Evolutionary conservation across 2,113 vertebrate species (phyloP), one percentile per base, ranked within the genome.

Genomic region (Phainopepla nitens): DNA sequence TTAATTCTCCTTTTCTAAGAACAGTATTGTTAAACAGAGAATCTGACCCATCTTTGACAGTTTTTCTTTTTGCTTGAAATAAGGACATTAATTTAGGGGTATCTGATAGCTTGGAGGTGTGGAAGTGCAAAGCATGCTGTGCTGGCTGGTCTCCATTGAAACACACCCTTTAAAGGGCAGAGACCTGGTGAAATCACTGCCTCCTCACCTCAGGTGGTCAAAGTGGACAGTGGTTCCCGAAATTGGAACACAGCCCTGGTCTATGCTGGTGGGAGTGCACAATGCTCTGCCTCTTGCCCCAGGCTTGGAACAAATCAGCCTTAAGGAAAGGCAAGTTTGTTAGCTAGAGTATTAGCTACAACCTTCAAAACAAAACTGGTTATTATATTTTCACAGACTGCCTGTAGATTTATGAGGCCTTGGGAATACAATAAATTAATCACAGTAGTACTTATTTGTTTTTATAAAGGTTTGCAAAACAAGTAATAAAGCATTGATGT

Each of bases 391-490:
- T 95, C 49, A 45, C 85, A 79, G 88, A 96, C 85, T 85, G 94
- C 92, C 72, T 95, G 45, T 87, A 93, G 90, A 93, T 96, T 96
- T 98, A 91, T 95, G 96, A 96, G 95, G 89, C 94, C 85, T 96
- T 81, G 75, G 83, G 95, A 98, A 97, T 94, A 93, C 76, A 97
- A 87, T 94, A 96, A 97, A 97, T 97, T 97, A 97, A 97, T 97
- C 96, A 93, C 93, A 95, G 90, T 97, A 95, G 77, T 96, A 78
- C 57, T 96, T 96, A 72, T 96, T 97, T 98, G 91, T 97, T 97
- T 97, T 93, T 66, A 58, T 88, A 70, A 91, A 95, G 68, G 83
- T 93, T 97, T 97, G 96, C 89, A 97, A 94, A 96, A 94, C 87
- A 90, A 97, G 51, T 73, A 93, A 81, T 83, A 89, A 91, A 84